A percentile compares a stretch with the other conserved stretches of the same genome.
Conservation (phyloP, 2,888 invertebrate genomes). For the Subacronicta megacephala region DNA sequence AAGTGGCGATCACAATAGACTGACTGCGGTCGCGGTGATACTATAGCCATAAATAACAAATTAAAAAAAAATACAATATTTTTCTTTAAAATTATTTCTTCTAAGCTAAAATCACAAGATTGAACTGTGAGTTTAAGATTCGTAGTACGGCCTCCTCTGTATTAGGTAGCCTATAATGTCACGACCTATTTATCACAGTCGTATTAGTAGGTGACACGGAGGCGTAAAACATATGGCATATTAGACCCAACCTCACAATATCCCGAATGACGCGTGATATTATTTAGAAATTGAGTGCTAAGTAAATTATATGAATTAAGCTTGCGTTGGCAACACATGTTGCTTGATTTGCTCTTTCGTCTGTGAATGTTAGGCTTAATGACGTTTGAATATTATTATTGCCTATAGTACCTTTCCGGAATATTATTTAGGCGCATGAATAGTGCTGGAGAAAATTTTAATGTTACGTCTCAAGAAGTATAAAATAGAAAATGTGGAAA, state of each 20-base stretch:
- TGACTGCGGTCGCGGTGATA: no score
- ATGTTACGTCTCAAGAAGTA: no score
- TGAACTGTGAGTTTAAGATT: slow-evolving; percentile 8
- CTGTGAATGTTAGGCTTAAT: slow-evolving; percentile 29
- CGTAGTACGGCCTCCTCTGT: slow-evolving; percentile 26
- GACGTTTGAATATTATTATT: slow-evolving; percentile 29
- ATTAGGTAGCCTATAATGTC: slow-evolving; percentile 71
- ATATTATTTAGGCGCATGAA: neutral
- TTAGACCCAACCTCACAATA: slow-evolving; percentile 67
- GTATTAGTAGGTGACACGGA: slow-evolving; percentile 84
- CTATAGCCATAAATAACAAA: no score
- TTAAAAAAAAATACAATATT: no score
- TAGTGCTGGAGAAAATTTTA: neutral
- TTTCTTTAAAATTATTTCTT: no score
- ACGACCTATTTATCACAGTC: slow-evolving; percentile 83
- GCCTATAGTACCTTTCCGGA: slow-evolving; percentile 2
- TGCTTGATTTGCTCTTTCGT: slow-evolving; percentile 37
- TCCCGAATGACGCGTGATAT: slow-evolving; percentile 71
- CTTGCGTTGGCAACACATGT: slow-evolving; percentile 57
- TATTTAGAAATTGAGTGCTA: slow-evolving; percentile 81
- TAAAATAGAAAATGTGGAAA: no score
- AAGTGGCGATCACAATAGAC: no score
- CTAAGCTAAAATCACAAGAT: neutral
- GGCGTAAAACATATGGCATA: slow-evolving; percentile 82
- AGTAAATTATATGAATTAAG: slow-evolving; percentile 78